Conservation (phyloP, 2,888 invertebrate species). For the Pseudeuparius sepicola region DNA sequence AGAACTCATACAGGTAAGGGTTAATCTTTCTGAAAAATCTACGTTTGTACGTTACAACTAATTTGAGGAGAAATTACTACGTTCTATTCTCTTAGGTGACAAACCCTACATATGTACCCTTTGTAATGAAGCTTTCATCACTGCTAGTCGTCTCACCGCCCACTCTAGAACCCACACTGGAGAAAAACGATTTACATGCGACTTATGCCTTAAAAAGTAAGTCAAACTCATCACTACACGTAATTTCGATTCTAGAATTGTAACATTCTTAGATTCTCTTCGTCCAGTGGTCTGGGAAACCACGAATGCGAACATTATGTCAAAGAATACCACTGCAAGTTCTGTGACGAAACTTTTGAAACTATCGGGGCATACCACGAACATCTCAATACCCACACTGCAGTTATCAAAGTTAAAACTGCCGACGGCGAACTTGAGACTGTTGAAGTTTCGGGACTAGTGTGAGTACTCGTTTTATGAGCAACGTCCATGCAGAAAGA, state of each 20-base stretch:
- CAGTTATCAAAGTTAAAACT: background rate
- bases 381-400: background rate
- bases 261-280: slow-evolving; percentile 9
- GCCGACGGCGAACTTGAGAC: background rate
- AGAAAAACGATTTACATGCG: slow-evolving; percentile 36
- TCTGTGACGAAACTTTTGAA: background rate
- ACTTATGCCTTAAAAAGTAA: slow-evolving; percentile 37
- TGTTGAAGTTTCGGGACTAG: slow-evolving; percentile 1
- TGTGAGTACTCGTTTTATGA: background rate
- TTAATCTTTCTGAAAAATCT: too few relatives aligned
- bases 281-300: background rate
- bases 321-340: slow-evolving; percentile 1
- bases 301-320: background rate
- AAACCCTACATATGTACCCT: slow-evolving; percentile 37
- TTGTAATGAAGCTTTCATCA: slow-evolving; percentile 37
- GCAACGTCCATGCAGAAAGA: too few relatives aligned
- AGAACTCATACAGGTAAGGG: too few relatives aligned
- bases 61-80: too few relatives aligned
- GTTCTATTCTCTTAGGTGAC: slow-evolving; percentile 32
- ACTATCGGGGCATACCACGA: background rate
- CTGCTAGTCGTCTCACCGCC: slow-evolving; percentile 37
- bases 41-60: too few relatives aligned
- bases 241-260: slow-evolving; percentile 2
- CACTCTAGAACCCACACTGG: slow-evolving; percentile 40
- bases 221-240: slow-evolving; percentile 11